Evolutionary conservation across 1,140 invertebrate genomes (phyloP), one percentile per base, ranked within the genome.

Genomic region (Rhyzopertha dominica): DNA sequence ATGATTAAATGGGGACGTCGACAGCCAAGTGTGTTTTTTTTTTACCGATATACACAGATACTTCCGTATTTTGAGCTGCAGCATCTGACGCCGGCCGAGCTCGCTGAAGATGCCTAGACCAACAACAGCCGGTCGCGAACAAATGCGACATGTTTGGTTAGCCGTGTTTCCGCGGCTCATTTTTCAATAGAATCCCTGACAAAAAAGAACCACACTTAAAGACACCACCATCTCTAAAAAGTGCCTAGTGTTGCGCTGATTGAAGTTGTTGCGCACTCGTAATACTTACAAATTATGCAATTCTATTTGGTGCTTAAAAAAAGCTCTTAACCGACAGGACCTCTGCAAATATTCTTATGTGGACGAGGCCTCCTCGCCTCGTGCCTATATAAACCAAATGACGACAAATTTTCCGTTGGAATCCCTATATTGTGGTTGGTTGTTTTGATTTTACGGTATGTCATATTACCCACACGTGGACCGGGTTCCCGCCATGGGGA

Each of bases 1-100:
- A n/a, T n/a, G n/a, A n/a, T n/a, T n/a, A n/a, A n/a, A n/a, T n/a
- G n/a, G n/a, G n/a, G n/a, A n/a, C n/a, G n/a, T n/a, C n/a, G n/a
- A n/a, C n/a, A n/a, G n/a, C n/a, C n/a, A n/a, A n/a, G n/a, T n/a
- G 26, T 14, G 22, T 26, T 42, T 24, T 20, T 22, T 12, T 40
- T 10, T n/a, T 39, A 77, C 75, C 66, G 68, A 61, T 41, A 77
- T 71, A 51, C 70, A 69, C 30, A 77, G 62, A 65, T 77, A 77
- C 66, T 72, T 75, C 49, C 66, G 67, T 53, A 77, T 76, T 65
- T 76, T 74, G 19, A 64, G 66, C 54, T 74, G 70, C 41, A 78
- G 56, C 56, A 70, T 69, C 55, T 68, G 63, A 51, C 63, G 63
- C 58, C 67, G 70, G 30, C 72, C 72, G 54, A 75, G 70, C 31